Conservation (phyloP, 2,888 invertebrate species). For the Celastrina argiolus region DNA sequence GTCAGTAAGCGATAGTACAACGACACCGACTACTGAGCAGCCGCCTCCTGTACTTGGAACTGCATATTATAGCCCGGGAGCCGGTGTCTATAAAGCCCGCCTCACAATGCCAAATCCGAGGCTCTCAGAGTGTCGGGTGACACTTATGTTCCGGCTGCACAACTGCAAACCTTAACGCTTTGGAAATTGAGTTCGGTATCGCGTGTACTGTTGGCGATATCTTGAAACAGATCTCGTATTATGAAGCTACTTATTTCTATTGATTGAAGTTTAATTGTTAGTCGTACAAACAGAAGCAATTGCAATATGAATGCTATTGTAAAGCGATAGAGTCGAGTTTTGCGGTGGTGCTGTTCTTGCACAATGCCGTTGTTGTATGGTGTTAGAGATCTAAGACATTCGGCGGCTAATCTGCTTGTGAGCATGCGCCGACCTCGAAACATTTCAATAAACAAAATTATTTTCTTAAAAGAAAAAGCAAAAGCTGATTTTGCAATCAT, state of each 20-base stretch:
- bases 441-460: too few relatives aligned
- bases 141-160: not conserved
- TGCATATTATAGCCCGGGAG: not conserved
- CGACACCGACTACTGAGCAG: not conserved
- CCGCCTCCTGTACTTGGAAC: not conserved
- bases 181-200: not conserved
- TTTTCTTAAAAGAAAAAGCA: too few relatives aligned
- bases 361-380: not conserved
- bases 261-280: conserved; percentile 3
- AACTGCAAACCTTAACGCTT: not conserved
- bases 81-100: not conserved
- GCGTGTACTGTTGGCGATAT: not conserved
- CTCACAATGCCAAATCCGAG: not conserved
- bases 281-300: not conserved
- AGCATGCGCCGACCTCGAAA: conserved; percentile 35
- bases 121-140: conserved; percentile 13
- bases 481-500: too few relatives aligned
- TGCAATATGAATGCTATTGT: not conserved
- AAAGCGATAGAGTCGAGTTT: not conserved
- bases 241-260: conserved; percentile 10
- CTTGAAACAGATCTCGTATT: conserved; percentile 10
- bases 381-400: not conserved
- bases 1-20: conserved; percentile 6
- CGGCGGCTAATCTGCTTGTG: conserved; percentile 53
- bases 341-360: not conserved